Evolutionary conservation across 2,113 vertebrate genomes (phyloP).

Genomic region (Colistium nudipinnis): DNA sequence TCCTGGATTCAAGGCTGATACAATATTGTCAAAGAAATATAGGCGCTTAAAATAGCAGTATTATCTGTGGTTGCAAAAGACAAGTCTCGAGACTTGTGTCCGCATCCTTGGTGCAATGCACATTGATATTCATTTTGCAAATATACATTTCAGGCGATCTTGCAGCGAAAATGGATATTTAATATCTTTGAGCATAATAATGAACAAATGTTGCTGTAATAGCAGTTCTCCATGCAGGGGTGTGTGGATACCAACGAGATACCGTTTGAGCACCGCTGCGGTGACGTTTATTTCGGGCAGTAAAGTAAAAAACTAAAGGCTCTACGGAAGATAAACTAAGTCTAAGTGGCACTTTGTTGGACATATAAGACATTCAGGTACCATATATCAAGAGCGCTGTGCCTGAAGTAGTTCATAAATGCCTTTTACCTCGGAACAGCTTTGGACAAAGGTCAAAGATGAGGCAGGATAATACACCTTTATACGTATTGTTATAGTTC

Average conservation of each 20-base stretch:
- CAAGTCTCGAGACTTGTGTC: not conserved
- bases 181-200: not conserved
- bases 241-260: not conserved
- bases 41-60: not conserved
- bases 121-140: not conserved
- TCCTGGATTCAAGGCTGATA: not conserved
- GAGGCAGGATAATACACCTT: not conserved
- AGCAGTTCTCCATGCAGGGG: too few species aligned
- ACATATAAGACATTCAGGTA: not conserved
- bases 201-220: too few species aligned
- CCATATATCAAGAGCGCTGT: not conserved
- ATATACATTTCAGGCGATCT: not conserved
- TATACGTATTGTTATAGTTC: not conserved
- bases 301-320: too few species aligned
- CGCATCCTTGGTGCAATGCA: not conserved
- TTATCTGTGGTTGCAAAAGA: not conserved
- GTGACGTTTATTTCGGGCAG: too few species aligned
- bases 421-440: not conserved
- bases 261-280: not conserved
- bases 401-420: not conserved
- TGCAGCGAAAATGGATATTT: not conserved
- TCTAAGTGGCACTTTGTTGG: not conserved
- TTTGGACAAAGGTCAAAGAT: conserved; percentile 2
- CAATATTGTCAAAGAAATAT: not conserved
- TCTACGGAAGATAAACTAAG: too few species aligned